Evolutionary conservation across 2,888 invertebrate genomes (phyloP).

Genomic region (Phragmatobia fuliginosa): DNA sequence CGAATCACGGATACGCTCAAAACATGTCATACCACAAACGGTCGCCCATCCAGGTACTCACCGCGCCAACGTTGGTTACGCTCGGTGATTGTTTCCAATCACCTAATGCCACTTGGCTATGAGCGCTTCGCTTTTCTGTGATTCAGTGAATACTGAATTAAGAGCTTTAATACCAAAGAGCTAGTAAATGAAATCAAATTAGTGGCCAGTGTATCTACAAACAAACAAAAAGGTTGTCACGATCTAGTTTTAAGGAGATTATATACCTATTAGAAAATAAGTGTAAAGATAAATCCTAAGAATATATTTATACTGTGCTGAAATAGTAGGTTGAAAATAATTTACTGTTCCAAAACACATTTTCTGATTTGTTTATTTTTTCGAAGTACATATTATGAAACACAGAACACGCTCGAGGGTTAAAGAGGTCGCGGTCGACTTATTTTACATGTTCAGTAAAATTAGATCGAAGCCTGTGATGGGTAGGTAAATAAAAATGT

Average conservation of each 20-base stretch:
- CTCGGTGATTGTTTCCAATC: no score
- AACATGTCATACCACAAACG: no score
- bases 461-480: no score
- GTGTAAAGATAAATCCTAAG: not conserved
- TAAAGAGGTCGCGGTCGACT: no score
- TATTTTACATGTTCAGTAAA: no score
- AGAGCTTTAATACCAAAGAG: not conserved
- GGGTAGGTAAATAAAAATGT: no score
- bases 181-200: not conserved
- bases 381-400: not conserved
- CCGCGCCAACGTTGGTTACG: no score
- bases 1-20: no score
- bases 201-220: conserved; percentile 5
- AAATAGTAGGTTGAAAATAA: conserved; percentile 1
- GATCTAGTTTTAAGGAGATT: not conserved
- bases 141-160: not conserved
- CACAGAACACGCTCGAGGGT: no score
- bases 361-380: not conserved
- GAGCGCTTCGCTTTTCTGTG: not conserved
- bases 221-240: not conserved
- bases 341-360: not conserved
- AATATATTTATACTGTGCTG: conserved; percentile 8
- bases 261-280: no score
- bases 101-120: no score
- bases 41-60: no score